Evolutionary conservation across 1,140 invertebrate species (phyloP).

Genomic region (Arctopsyche grandis): DNA sequence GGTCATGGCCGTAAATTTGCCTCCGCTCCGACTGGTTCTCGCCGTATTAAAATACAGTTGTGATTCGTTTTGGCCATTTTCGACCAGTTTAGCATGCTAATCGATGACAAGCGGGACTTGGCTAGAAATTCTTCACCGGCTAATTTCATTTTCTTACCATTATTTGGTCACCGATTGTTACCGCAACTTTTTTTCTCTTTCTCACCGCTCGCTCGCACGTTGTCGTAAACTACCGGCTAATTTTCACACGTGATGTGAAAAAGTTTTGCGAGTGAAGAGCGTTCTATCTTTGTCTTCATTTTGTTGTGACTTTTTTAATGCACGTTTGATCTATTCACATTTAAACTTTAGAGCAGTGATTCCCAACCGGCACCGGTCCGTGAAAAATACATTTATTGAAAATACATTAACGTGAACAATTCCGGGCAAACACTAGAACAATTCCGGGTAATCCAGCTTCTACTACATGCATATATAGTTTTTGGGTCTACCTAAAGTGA

Average conservation of each 20-base stretch:
- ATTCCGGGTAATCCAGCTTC: no score
- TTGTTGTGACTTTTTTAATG: neutral
- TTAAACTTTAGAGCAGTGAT: no score
- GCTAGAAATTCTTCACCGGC: slow-evolving; percentile 26
- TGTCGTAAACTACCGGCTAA: neutral
- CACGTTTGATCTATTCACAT: no score
- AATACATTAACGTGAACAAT: no score
- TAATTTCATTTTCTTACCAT: slow-evolving; percentile 36
- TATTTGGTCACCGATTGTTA: slow-evolving; percentile 30
- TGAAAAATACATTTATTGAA: no score
- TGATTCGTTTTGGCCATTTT: slow-evolving; percentile 22
- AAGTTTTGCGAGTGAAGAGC: neutral
- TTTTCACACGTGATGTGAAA: neutral
- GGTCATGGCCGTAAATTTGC: slow-evolving; percentile 9
- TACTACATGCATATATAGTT: no score
- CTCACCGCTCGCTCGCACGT: neutral
- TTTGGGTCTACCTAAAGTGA: no score
- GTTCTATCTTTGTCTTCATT: neutral
- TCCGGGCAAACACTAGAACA: no score
- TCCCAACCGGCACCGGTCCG: no score
- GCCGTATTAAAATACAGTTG: neutral
- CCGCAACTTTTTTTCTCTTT: neutral
- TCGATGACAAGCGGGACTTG: no score
- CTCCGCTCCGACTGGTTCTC: neutral
- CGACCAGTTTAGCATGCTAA: slow-evolving; percentile 37